phyloP scores from a whole-genome alignment of 2,113 vertebrate species.

The Cariama cristata region DNA sequence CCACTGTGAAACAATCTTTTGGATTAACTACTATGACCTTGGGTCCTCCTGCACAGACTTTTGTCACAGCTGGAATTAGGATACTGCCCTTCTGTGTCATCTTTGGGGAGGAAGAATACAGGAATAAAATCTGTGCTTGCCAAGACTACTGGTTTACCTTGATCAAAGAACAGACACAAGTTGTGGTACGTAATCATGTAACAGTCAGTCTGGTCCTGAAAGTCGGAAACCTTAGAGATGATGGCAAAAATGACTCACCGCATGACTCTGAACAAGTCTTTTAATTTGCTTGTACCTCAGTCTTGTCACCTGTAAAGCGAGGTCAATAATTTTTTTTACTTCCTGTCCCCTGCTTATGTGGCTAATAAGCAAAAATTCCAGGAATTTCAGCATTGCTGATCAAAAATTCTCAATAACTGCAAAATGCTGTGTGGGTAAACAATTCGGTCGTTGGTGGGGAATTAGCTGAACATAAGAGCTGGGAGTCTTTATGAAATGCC shows the following conservation, averaged over 20 bases:
- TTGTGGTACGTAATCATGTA: rapidly evolving
- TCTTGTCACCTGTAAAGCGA: background rate
- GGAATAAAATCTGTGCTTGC: background rate
- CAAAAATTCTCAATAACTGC: background rate
- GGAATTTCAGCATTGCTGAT: background rate
- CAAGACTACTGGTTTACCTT: background rate
- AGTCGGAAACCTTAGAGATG: background rate
- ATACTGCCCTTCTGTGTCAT: background rate
- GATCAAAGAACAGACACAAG: background rate
- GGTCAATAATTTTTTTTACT: background rate
- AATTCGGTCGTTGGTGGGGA: background rate
- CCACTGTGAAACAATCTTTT: background rate
- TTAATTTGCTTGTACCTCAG: background rate
- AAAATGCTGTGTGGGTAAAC: background rate
- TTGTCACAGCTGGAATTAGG: background rate
- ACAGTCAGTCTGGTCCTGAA: background rate
- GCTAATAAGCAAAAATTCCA: background rate
- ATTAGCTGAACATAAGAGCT: background rate
- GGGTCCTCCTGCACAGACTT: background rate
- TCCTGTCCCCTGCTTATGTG: background rate
- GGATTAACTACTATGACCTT: background rate
- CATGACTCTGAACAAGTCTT: background rate
- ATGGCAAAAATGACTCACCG: background rate
- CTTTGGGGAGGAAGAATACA: background rate
- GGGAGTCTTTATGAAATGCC: background rate